Evolutionary conservation across 2,797 vertebrate genomes (phyloP).

Genomic region (Dipus sagitta): DNA sequence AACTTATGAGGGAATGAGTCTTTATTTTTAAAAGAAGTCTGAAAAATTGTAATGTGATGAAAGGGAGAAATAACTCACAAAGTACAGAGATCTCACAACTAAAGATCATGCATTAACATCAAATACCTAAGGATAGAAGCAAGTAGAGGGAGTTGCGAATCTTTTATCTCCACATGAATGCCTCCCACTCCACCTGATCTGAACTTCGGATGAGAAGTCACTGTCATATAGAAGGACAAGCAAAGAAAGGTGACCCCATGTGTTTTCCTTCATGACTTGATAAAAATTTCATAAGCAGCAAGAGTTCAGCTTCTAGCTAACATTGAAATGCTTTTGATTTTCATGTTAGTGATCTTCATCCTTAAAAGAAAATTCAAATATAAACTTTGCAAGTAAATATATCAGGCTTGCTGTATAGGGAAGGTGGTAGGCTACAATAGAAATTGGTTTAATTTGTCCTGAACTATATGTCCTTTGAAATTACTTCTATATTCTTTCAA

Average conservation of each 20-base stretch:
- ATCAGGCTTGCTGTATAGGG: background rate
- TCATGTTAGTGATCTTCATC: conserved; percentile 20
- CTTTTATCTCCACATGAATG: background rate
- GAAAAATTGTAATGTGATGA: background rate
- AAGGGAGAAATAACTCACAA: background rate
- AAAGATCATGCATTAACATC: background rate
- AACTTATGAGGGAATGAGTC: background rate
- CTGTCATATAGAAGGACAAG: conserved; percentile 31
- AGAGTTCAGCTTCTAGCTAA: background rate
- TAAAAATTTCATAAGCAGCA: conserved; percentile 61
- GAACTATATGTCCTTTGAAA: background rate
- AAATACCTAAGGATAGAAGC: background rate
- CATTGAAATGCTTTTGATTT: conserved; percentile 25
- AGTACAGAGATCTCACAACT: background rate
- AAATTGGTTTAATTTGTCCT: background rate
- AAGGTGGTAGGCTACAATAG: too few species aligned
- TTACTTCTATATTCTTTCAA: conserved; percentile 19
- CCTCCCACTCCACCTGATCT: background rate
- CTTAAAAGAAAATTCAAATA: conserved; percentile 62
- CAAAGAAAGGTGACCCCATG: background rate
- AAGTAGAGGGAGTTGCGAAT: background rate
- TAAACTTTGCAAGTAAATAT: conserved; percentile 53
- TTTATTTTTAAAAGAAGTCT: background rate
- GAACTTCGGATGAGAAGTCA: background rate
- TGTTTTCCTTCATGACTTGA: conserved; percentile 26